Base-by-base conservation (phyloP, 2,888 invertebrate species). In the Villa cingulata region DNA sequence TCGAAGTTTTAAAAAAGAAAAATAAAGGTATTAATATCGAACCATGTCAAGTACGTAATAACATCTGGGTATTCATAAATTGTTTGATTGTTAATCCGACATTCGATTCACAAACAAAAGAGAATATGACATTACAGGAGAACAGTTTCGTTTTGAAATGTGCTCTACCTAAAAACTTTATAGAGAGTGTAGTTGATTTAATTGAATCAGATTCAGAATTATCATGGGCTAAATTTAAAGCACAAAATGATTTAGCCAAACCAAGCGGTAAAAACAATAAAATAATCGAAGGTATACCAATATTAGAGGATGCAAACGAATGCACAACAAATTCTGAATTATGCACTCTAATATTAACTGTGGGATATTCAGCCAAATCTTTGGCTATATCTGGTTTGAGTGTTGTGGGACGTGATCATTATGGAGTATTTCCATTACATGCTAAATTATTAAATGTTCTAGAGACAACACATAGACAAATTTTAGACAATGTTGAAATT, bases 21-120 rank as follows among this genome's bases (percentile, higher is more conserved):
- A 89, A 89, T 62, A 94, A 92, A 62, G 84, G 85, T 19, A 77
- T 94, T 16, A 76, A 74, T 52, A 86, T 98, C 36, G 97, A 91
- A 67, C 92, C 95, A 1, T 87, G 87, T 66, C 96, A 96, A 74
- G 80, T 91, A 10, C 94, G 94, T 64, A 91, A 85, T 70, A 95
- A 98, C 65, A 76, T 99, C 72, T 99, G 97, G 97, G 66, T 99
- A 2, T 98, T 98, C 65, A 78, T 98, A 23, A 98, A 96, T 65
- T 94, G 94, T 67, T 73, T 98, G 41, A 94, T 99, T 59, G 97
- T 96, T 49, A 99, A 99, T 75, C 98, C 98, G 27, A 88, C 96
- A 37, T 99, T 98, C 72, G 98, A 98, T 72, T 98, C 98, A 0
- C 98, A 99, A 75, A 98, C 98, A 1, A 99, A 99, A 72, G 98